Evolutionary conservation across 2,888 invertebrate genomes (phyloP).

Genomic region (Seladonia tumulorum): DNA sequence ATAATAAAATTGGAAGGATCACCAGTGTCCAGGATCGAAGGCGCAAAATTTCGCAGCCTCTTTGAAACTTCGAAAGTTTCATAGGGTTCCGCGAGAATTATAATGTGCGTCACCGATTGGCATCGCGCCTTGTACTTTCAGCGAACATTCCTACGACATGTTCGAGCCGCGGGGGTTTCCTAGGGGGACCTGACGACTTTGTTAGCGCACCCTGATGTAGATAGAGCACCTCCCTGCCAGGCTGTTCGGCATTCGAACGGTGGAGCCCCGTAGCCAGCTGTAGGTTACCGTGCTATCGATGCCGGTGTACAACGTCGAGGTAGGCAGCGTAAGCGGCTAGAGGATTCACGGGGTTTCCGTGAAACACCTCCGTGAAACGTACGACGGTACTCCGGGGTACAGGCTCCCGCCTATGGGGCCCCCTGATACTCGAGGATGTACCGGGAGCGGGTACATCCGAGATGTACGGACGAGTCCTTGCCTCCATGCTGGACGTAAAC

Average conservation of each 20-base stretch:
- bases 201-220: conserved; percentile 72
- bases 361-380: conserved; percentile 65
- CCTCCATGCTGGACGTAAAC: conserved; percentile 14
- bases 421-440: conserved; percentile 50
- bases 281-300: conserved; percentile 69
- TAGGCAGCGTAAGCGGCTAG: conserved; percentile 61
- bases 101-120: conserved; percentile 63
- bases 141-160: conserved; percentile 47
- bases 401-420: conserved; percentile 53
- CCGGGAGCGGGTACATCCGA: conserved; percentile 55
- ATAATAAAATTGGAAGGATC: no score
- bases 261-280: conserved; percentile 43
- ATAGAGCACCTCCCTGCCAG: conserved; percentile 51
- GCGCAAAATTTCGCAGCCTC: background rate
- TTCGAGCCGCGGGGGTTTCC: conserved; percentile 45
- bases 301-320: conserved; percentile 63
- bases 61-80: background rate
- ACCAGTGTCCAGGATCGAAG: no score
- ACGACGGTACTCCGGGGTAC: conserved; percentile 58
- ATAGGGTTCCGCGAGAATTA: conserved; percentile 31
- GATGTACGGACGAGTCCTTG: conserved; percentile 59
- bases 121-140: conserved; percentile 58
- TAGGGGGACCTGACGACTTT: conserved; percentile 74
- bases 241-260: conserved; percentile 47
- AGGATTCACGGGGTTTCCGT: conserved; percentile 53